Evolutionary conservation across 2,113 vertebrate species (phyloP), one percentile per base, ranked within the genome.

Genomic region (Clupea harengus): DNA sequence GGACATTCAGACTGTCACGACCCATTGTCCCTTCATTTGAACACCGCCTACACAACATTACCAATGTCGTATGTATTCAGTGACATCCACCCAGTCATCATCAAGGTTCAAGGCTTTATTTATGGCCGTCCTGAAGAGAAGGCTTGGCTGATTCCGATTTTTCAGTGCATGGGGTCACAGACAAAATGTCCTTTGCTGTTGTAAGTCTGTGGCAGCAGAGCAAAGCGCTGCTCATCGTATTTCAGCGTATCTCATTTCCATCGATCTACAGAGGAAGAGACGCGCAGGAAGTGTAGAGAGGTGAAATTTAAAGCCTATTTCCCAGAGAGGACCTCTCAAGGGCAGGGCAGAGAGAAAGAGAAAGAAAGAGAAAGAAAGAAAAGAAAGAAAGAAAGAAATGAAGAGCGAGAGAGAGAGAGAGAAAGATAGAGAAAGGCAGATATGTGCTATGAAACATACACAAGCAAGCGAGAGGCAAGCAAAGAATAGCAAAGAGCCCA

Each of bases 231-330:
- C 85, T 93, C 89, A 85, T 95, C 93, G 46, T 85, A 88, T 93
- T 95, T 92, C 93, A 90, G 85, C 86, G 86, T 92, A 92, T 94
- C 94, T 92, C 89, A 86, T 95, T 94, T 94, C 93, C 89, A 95
- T 94, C 92, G 93, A 95, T 95, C 93, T 86, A 89, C 91, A 93
- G 88, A 90, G 93, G 92, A 95, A 95, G 90, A 89, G 92, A 90
- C 92, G 92, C 92, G 91, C 91, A 93, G 90, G 92, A 95, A 91
- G 92, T 90, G 88, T 85, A 88, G 86, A 87, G 91, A 93, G 89
- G 92, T 94, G 94, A 95, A 94, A 94, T 94, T 91, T 87, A 94
- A 94, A 93, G 91, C 93, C 87, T 78, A 60, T 87, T 81, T 83
- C 82, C 52, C 57, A 81, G 80, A 85, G 92, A 93, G 80, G 87